A percentile compares a stretch with the other conserved stretches of the same genome.
These are phyloP conservation scores for Pollimyrus isidori DNA, from an alignment of 2,113 vertebrate species.

Conservation along the genomic window DNA sequence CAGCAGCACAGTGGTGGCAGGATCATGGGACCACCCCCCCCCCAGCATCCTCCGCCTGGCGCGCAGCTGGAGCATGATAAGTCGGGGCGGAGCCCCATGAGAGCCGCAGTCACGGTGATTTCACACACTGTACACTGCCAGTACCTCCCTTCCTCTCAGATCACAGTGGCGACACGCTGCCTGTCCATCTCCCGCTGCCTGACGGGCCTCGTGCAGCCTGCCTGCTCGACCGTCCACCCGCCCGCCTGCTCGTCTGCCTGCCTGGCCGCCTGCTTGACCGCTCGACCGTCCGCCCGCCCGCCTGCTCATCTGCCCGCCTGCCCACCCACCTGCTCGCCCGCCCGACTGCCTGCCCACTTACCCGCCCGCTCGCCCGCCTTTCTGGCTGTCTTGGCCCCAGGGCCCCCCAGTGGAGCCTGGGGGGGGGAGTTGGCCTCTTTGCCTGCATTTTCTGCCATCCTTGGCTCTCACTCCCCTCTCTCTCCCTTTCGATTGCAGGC, in stretches of 20 bases:
- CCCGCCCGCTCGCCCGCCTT: not conserved
- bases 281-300: no score
- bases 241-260: no score
- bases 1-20: not conserved
- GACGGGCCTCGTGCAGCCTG: not conserved
- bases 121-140: not conserved
- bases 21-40: not conserved
- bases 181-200: not conserved
- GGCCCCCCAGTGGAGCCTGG: not conserved
- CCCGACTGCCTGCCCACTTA: no score
- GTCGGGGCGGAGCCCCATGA: not conserved
- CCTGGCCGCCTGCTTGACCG: no score
- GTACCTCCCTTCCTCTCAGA: not conserved
- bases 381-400: conserved; percentile 17
- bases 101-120: not conserved
- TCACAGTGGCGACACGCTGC: not conserved
- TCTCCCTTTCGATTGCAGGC: conserved; percentile 12
- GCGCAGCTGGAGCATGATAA: not conserved
- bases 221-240: no score
- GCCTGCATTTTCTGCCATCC: not conserved
- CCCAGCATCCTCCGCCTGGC: not conserved
- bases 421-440: no score
- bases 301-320: no score
- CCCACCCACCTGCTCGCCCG: no score
- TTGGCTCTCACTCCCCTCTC: conserved; percentile 33